These are phyloP conservation scores for Drosophila nigritarsus DNA, from an alignment of 2,888 invertebrate genomes.

Conservation along the genomic window DNA sequence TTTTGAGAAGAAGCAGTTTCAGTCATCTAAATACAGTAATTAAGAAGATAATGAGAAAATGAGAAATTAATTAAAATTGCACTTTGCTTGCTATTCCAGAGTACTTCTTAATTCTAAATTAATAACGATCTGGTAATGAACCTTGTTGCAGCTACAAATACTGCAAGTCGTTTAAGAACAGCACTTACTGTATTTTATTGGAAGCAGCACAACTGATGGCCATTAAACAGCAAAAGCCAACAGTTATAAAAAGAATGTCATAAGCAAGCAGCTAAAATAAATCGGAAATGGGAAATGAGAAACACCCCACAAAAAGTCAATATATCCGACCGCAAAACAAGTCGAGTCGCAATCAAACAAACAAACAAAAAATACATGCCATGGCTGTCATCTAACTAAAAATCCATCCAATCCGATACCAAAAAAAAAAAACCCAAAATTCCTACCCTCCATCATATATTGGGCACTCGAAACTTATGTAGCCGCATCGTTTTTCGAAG, in stretches of 20 bases:
- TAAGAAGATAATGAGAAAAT: not conserved
- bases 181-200: slow-evolving; percentile 43
- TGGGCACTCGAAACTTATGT: slow-evolving; percentile 12
- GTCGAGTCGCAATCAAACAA: slow-evolving; percentile 1
- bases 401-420: slow-evolving; percentile 12
- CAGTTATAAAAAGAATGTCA: slow-evolving; percentile 46
- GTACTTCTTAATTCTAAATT: not conserved
- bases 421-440: not conserved
- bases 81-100: not conserved
- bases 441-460: not conserved
- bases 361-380: slow-evolving; percentile 26
- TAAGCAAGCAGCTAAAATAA: slow-evolving; percentile 33
- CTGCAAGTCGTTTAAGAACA: not conserved
- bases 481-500: slow-evolving; percentile 17
- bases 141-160: not conserved
- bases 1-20: not conserved
- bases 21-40: too few relatives aligned
- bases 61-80: not conserved
- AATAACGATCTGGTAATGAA: not conserved
- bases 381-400: slow-evolving; percentile 17
- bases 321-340: slow-evolving; percentile 25
- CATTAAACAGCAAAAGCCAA: slow-evolving; percentile 48
- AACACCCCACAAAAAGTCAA: slow-evolving; percentile 7
- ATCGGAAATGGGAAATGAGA: not conserved
- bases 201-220: slow-evolving; percentile 33